Evolutionary conservation across 2,113 vertebrate genomes (phyloP).

Genomic region (Lagopus muta): DNA sequence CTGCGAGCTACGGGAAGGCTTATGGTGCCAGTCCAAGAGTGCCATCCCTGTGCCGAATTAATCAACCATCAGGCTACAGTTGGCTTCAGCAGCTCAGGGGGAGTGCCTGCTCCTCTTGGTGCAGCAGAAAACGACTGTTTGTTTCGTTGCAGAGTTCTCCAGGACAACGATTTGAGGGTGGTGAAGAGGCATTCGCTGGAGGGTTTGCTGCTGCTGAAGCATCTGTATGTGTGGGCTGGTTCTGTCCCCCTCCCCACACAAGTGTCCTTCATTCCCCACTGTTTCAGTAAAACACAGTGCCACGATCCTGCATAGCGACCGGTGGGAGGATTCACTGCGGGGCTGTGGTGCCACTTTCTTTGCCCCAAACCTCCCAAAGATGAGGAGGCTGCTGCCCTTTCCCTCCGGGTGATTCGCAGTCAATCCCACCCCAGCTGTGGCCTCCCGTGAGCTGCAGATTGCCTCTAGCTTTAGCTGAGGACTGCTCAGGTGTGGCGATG

Average conservation of each 20-base stretch:
- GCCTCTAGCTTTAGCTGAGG: background rate
- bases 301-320: background rate
- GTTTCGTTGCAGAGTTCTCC: conserved; percentile 56
- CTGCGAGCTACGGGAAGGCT: background rate
- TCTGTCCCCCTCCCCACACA: background rate
- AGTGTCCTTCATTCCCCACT: background rate
- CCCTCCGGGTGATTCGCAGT: background rate
- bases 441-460: background rate
- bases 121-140: background rate
- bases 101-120: background rate
- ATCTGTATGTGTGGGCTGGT: conserved; percentile 70
- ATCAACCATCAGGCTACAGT: background rate
- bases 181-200: conserved; percentile 64
- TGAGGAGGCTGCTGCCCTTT: background rate
- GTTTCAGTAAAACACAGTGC: background rate
- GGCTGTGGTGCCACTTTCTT: background rate
- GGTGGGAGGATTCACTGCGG: accelerated
- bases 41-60: background rate
- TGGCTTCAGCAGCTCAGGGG: background rate
- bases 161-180: conserved; percentile 41
- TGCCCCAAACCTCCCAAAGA: background rate
- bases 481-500: background rate
- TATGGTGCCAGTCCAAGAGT: background rate
- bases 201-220: conserved; percentile 66
- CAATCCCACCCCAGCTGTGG: background rate